These are phyloP conservation scores for Eristalis intricaria DNA, from an alignment of 2,888 invertebrate species.

Conservation along the genomic window DNA sequence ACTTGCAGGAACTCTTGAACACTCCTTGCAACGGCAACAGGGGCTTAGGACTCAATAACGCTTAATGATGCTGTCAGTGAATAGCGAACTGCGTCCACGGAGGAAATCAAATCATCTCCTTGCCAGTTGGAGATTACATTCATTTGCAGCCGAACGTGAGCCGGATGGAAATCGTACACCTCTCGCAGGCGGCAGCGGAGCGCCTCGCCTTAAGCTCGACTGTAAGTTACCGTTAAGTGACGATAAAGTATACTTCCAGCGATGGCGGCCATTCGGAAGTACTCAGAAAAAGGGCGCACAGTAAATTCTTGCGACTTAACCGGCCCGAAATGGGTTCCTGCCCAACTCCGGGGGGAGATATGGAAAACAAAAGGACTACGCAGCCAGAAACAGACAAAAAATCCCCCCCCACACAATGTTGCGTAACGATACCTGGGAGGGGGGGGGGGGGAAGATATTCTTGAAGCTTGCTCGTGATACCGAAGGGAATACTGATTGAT, in stretches of 20 bases:
- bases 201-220: background rate
- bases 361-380: slow-evolving; percentile 10
- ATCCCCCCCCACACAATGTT: background rate
- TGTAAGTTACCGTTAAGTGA: slow-evolving; percentile 38
- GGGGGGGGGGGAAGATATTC: background rate
- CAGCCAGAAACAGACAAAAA: background rate
- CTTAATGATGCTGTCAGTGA: slow-evolving; percentile 48
- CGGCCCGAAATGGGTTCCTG: slow-evolving; percentile 24
- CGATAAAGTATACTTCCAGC: slow-evolving; percentile 35
- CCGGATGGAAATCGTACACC: background rate
- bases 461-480: slow-evolving; percentile 20
- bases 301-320: slow-evolving; percentile 50
- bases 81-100: slow-evolving; percentile 1
- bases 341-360: background rate
- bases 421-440: slow-evolving; percentile 34
- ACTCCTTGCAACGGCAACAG: slow-evolving; percentile 34
- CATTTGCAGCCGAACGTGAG: slow-evolving; percentile 44
- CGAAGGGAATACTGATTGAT: slow-evolving; percentile 62
- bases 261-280: slow-evolving; percentile 22
- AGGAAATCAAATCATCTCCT: slow-evolving; percentile 57
- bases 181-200: background rate
- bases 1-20: slow-evolving; percentile 7
- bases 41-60: slow-evolving; percentile 27
- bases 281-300: slow-evolving; percentile 18
- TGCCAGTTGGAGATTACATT: slow-evolving; percentile 36